A percentile compares a stretch with the other conserved stretches of the same genome.
These are phyloP conservation scores for Eulemur rubriventer DNA, from an alignment of 2,797 vertebrate genomes.

Conservation along the genomic window DNA sequence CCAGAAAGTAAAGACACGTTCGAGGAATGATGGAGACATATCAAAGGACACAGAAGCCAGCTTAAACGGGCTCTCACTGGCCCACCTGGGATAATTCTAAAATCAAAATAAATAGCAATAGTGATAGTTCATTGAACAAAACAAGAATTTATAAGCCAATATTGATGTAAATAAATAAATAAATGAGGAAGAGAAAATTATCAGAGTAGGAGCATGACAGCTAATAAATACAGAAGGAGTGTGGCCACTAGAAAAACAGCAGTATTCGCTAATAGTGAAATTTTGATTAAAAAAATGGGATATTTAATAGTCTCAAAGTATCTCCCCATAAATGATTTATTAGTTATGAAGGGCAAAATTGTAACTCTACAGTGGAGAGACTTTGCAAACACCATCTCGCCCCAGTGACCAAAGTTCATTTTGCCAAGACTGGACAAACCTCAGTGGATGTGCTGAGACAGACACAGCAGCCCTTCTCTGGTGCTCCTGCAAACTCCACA, in stretches of 20 bases:
- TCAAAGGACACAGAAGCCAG: neutral
- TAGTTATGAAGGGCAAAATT: neutral
- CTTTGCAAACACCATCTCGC: neutral
- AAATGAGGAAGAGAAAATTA: neutral
- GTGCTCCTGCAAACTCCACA: neutral
- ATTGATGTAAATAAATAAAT: neutral
- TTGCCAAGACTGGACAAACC: neutral
- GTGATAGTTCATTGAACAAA: neutral
- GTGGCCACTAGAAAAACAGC: rapidly evolving
- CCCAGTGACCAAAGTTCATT: neutral
- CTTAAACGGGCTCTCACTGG: neutral
- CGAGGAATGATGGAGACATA: neutral
- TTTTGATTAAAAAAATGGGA: neutral
- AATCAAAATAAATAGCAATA: neutral
- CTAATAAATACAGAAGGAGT: neutral
- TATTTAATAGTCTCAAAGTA: neutral
- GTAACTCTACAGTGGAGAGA: neutral
- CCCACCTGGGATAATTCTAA: neutral
- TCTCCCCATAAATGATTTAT: neutral
- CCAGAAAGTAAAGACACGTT: neutral
- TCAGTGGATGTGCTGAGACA: neutral
- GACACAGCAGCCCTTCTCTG: rapidly evolving
- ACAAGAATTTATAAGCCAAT: neutral
- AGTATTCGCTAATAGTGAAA: neutral
- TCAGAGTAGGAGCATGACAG: too few species aligned